phyloP scores from a whole-genome alignment of 2,797 vertebrate genomes.

The Clarias laeviceps region DNA sequence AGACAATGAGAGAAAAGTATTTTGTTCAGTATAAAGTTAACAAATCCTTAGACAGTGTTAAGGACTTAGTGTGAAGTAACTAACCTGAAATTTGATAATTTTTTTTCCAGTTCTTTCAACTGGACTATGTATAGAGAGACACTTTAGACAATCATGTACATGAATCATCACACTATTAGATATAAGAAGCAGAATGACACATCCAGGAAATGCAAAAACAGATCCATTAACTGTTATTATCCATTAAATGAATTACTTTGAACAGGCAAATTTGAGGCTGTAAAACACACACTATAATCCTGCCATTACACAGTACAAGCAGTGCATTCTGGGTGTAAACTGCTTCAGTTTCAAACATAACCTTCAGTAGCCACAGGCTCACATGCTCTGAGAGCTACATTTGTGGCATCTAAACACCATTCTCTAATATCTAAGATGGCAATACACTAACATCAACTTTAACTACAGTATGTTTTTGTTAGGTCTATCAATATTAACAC shows the following conservation, averaged over 20 bases:
- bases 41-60: background rate
- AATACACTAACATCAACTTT: background rate
- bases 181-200: background rate
- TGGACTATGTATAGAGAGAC: background rate
- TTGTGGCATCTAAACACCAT: background rate
- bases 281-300: slow-evolving; percentile 14
- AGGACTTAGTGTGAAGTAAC: background rate
- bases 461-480: no score
- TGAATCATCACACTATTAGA: background rate
- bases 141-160: background rate
- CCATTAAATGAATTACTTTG: background rate
- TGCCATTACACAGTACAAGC: slow-evolving; percentile 3
- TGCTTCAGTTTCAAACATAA: background rate
- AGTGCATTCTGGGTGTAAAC: background rate
- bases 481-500: no score
- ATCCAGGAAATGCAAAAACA: background rate
- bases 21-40: background rate
- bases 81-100: no score
- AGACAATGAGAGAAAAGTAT: slow-evolving; percentile 6
- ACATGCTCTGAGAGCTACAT: background rate
- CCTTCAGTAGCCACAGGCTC: background rate
- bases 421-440: background rate
- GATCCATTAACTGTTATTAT: background rate
- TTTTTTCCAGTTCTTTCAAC: no score
- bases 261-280: background rate